phyloP scores from a whole-genome alignment of 2,888 invertebrate genomes.

The Ectemnius cavifrons region DNA sequence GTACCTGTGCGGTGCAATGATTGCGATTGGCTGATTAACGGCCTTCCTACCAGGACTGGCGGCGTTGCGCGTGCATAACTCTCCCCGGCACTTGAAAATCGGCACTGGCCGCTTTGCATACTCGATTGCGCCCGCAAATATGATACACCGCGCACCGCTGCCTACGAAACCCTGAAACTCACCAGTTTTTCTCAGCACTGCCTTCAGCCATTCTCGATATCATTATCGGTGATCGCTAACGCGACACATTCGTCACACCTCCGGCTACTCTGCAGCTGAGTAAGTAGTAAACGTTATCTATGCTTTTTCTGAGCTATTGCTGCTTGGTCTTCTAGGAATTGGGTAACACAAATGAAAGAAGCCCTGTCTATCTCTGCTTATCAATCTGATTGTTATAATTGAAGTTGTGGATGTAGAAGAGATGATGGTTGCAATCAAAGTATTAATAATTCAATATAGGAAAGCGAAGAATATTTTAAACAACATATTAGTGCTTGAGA shows the following conservation, averaged over 20 bases:
- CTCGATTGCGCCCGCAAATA: conserved; percentile 51
- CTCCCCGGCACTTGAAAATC: conserved; percentile 18
- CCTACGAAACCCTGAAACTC: conserved; percentile 41
- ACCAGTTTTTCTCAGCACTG: conserved; percentile 46
- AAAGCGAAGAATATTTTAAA: too few species aligned
- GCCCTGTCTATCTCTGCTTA: too few species aligned
- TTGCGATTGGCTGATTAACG: conserved; percentile 60
- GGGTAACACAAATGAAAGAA: too few species aligned
- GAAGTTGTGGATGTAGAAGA: too few species aligned
- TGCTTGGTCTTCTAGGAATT: too few species aligned
- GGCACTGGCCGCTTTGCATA: conserved; percentile 57
- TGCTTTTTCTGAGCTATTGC: too few species aligned
- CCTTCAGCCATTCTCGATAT: conserved; percentile 52
- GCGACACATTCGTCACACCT: conserved; percentile 13
- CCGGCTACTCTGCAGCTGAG: background rate
- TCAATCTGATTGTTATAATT: too few species aligned
- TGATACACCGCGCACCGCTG: conserved; percentile 28
- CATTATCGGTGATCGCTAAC: conserved; percentile 48
- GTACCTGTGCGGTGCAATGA: conserved; percentile 42
- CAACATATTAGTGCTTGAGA: too few species aligned
- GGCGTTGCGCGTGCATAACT: conserved; percentile 46
- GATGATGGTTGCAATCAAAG: too few species aligned
- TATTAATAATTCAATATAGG: too few species aligned
- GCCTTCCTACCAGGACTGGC: conserved; percentile 39
- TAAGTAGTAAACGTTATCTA: too few species aligned